Base-by-base conservation (phyloP, 2,888 invertebrate species). In the Metellina segmentata region DNA sequence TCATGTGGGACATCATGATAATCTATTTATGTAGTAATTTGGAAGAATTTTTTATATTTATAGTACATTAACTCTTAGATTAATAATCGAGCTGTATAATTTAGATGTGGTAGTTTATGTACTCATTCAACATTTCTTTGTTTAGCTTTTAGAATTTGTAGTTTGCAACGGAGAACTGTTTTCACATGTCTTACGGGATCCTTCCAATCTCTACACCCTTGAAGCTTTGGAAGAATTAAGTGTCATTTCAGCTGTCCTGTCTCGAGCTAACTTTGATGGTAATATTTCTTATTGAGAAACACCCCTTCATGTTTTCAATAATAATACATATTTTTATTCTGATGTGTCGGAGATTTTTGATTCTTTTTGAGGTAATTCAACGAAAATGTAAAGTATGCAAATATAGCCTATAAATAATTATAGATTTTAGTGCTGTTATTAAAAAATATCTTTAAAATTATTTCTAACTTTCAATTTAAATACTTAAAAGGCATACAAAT, bases 231-330 rank as follows among this genome's bases (percentile, higher is more conserved):
- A 91, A 69, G 91, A 93, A 79, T 53, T 93, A 7, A 89, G 89
- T 79, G 75, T 93, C 19, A 91, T 91, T n/a, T 89, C 91, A 69
- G 91, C 93, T 52, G 90, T 93, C 20, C 78, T 93, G 51, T 91
- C 93, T 48, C 81, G 93, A 74, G 91, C 93, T 16, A 82, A 82
- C 16, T 88, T 92, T 86, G 90, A 92, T 87, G 92, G 92, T 92
- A 85, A 71, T 34, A 1, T 34, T 34, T n/a, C n/a, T n/a, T 34
- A 34, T 34, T 34, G 1, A 34, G 34, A 2, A 34, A 4, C 4
- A 4, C 34, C 34, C 34, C 4, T 34, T 34, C 34, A 34, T 34
- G 34, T 34, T 34, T 34, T 34, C 34, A 34, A 4, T 34, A 34
- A 34, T 34, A 34, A 34, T 4, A 34, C 1, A 34, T 34, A 34